Evolutionary conservation across 2,888 invertebrate genomes (phyloP), one percentile per base, ranked within the genome.

Genomic region (Liopterus haemorrhoidalis): DNA sequence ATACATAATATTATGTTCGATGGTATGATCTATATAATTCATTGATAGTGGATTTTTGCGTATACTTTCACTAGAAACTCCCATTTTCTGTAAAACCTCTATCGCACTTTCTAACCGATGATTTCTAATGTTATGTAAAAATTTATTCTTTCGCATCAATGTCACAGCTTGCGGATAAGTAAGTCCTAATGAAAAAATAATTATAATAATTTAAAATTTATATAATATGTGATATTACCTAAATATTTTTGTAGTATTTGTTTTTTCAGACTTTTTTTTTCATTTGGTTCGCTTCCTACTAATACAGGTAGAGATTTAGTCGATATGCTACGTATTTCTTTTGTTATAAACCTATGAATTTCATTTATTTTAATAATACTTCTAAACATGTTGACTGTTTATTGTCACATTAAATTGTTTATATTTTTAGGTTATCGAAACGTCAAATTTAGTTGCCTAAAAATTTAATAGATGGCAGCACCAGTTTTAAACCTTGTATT

Each of bases 1-100:
- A 27, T 39, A 45, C 25, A 25, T 22, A 9, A 45, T 14, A 39
- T 45, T 45, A 14, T 45, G 45, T 33, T 45, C 45, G 9, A 45
- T 25, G n/a, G 32, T 45, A 25, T 39, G 38, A 19, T n/a, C n/a
- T n/a, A n/a, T n/a, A n/a, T n/a, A n/a, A n/a, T n/a, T n/a, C n/a
- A 45, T 27, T 19, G 27, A 12, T 14, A 15, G n/a, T n/a, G 45
- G 45, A 39, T 9, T n/a, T 12, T 31, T 8, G 14, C 24, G 33
- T 4, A 45, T 32, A 38, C 39, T 39, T 6, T 38, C 25, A 5
- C 18, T 39, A 11, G 32, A n/a, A 24, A 45, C 25, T 5, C 45
- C 45, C 32, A 39, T 15, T 20, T 39, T 45, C 15, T 27, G 15
- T 12, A 45, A 33, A 18, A 27, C 25, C 32, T 32, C 25, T 11